Conservation (phyloP, 2,888 invertebrate species). For the Ypsolopha sequella region DNA sequence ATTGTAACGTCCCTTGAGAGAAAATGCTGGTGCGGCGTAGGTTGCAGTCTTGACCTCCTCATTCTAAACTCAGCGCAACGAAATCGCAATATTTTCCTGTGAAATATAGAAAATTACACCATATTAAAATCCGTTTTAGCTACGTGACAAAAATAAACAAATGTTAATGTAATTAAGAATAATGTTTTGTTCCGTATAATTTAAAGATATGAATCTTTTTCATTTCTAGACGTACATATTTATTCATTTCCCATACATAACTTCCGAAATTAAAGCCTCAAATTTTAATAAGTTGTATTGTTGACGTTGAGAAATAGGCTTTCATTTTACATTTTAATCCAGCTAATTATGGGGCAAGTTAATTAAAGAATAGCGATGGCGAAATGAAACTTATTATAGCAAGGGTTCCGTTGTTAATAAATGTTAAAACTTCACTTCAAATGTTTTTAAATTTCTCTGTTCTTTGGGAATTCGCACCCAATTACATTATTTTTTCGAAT, state of each 20-base stretch:
- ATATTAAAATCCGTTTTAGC: neutral
- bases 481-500: no score
- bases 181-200: no score
- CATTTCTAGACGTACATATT: neutral
- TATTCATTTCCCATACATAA: neutral
- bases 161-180: no score
- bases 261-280: conserved; percentile 38
- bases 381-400: neutral
- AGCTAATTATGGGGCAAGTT: conserved; percentile 55
- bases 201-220: neutral
- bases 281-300: conserved; percentile 31
- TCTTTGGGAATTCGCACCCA: no score
- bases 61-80: neutral
- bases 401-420: neutral
- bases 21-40: no score
- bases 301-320: conserved; percentile 43
- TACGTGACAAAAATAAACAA: neutral
- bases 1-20: no score
- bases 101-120: neutral
- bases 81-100: neutral
- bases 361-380: conserved; percentile 44
- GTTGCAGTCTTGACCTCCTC: neutral
- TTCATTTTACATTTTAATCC: conserved; percentile 53
- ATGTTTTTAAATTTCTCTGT: no score
- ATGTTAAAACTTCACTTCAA: no score